These are phyloP conservation scores for Sinelater perroti DNA, from an alignment of 2,888 invertebrate genomes.

Conservation along the genomic window DNA sequence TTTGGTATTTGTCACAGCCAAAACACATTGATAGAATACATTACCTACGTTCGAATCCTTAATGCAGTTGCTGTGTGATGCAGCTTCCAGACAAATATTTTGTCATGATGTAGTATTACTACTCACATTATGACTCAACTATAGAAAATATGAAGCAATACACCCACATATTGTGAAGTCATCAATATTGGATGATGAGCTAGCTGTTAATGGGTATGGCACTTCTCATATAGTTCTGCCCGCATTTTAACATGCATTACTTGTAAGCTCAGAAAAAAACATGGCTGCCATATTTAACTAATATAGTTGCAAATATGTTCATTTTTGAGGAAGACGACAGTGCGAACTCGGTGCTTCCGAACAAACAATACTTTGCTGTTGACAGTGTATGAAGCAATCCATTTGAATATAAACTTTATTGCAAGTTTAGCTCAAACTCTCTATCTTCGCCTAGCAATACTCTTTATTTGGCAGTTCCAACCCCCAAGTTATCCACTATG, in stretches of 20 bases:
- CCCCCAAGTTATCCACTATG: conserved; percentile 63
- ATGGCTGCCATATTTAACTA: conserved; percentile 94
- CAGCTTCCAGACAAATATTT: conserved; percentile 72
- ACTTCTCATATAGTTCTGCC: conserved; percentile 85
- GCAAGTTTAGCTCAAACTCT: conserved; percentile 91
- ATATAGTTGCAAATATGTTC: conserved; percentile 96
- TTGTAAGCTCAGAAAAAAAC: conserved; percentile 80
- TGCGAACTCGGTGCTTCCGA: conserved; percentile 72
- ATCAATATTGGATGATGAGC: conserved; percentile 94
- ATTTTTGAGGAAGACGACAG: conserved; percentile 89
- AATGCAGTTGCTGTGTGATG: conserved; percentile 76
- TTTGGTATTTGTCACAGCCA: conserved; percentile 88
- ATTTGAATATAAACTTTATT: conserved; percentile 95
- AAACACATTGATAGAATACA: conserved; percentile 89
- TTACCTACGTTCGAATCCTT: conserved; percentile 89
- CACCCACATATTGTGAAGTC: conserved; percentile 96
- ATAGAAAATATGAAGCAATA: conserved; percentile 91
- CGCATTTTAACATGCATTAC: conserved; percentile 78
- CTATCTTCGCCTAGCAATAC: conserved; percentile 88
- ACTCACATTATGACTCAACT: conserved; percentile 91
- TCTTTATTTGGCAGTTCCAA: conserved; percentile 64
- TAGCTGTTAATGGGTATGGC: conserved; percentile 89
- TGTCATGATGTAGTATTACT: conserved; percentile 91
- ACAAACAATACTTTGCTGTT: conserved; percentile 88
- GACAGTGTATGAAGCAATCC: conserved; percentile 94